Conservation (phyloP, 2,888 invertebrate species). For the Agrochola lota region DNA sequence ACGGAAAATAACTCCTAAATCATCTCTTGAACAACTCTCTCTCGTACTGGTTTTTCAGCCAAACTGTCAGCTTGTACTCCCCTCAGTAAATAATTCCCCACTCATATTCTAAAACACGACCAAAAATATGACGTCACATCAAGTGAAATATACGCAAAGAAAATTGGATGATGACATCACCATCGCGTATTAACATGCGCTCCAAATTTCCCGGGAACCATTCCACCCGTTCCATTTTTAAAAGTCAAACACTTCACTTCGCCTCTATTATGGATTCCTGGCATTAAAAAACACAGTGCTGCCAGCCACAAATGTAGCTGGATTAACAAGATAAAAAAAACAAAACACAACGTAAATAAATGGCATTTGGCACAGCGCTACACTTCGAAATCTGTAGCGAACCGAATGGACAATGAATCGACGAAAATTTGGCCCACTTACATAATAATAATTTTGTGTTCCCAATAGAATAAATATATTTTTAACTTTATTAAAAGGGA, state of each 20-base stretch:
- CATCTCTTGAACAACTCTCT: background rate
- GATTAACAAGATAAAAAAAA: slow-evolving; percentile 62
- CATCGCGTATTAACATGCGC: slow-evolving; percentile 46
- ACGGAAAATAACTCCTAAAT: background rate
- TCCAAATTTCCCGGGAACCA: slow-evolving; percentile 35
- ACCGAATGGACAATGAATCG: slow-evolving; percentile 82
- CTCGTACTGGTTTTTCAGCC: background rate
- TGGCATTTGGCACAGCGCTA: slow-evolving; percentile 80
- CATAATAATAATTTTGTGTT: slow-evolving; percentile 78
- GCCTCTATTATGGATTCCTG: slow-evolving; percentile 50
- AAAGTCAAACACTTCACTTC: slow-evolving; percentile 58
- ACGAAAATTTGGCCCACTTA: slow-evolving; percentile 81
- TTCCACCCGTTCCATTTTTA: slow-evolving; percentile 48
- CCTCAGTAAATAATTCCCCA: background rate
- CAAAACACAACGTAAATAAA: slow-evolving; percentile 65
- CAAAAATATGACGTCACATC: slow-evolving; percentile 37
- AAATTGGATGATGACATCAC: slow-evolving; percentile 58
- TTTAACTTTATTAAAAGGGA: slow-evolving; percentile 41
- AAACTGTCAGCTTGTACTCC: background rate
- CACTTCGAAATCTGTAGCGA: slow-evolving; percentile 72
- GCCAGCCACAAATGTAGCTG: slow-evolving; percentile 60
- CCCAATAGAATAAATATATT: slow-evolving; percentile 61
- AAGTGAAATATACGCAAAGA: slow-evolving; percentile 44
- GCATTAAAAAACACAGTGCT: slow-evolving; percentile 54
- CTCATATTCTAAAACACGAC: slow-evolving; percentile 15